phyloP scores from a whole-genome alignment of 35 echinoderm and acorn worm genomes.

The Anneissia japonica region DNA sequence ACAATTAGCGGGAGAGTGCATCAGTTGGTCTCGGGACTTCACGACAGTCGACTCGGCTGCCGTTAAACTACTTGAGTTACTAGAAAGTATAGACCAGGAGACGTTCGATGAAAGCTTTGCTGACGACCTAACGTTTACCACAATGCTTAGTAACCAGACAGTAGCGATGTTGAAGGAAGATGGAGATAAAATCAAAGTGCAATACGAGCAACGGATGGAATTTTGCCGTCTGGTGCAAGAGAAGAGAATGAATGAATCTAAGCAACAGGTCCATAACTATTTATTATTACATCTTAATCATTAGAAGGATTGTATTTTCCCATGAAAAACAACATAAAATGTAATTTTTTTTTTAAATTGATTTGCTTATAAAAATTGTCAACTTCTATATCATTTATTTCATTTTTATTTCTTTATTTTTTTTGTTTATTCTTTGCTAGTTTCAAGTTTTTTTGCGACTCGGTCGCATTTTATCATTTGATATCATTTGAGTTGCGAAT shows the following conservation, averaged over 20 bases:
- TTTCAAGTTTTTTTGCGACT: too few species aligned
- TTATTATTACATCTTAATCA: too few species aligned
- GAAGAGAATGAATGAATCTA: conserved; percentile 71
- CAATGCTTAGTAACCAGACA: conserved; percentile 66
- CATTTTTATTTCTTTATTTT: too few species aligned
- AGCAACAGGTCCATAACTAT: conserved; percentile 89
- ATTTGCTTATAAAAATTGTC: too few species aligned
- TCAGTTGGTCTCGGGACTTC: conserved; percentile 87
- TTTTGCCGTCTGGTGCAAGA: conserved; percentile 69
- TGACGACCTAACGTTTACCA: conserved; percentile 77
- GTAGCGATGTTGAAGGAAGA: conserved; percentile 46
- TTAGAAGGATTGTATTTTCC: too few species aligned
- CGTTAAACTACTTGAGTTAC: conserved; percentile 77
- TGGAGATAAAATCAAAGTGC: conserved; percentile 54
- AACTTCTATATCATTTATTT: too few species aligned
- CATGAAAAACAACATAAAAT: too few species aligned
- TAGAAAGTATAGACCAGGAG: conserved; percentile 63
- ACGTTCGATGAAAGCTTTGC: conserved; percentile 76
- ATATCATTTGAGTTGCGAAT: too few species aligned
- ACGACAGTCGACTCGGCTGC: conserved; percentile 87
- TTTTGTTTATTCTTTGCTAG: too few species aligned
- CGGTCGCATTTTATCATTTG: too few species aligned
- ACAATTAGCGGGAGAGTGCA: conserved; percentile 67
- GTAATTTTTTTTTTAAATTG: too few species aligned
- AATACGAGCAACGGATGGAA: conserved; percentile 73